These are phyloP conservation scores for Hormiphora californensis DNA, from an alignment of 37 sponge, comb jelly and placozoan genomes.

Conservation along the genomic window DNA sequence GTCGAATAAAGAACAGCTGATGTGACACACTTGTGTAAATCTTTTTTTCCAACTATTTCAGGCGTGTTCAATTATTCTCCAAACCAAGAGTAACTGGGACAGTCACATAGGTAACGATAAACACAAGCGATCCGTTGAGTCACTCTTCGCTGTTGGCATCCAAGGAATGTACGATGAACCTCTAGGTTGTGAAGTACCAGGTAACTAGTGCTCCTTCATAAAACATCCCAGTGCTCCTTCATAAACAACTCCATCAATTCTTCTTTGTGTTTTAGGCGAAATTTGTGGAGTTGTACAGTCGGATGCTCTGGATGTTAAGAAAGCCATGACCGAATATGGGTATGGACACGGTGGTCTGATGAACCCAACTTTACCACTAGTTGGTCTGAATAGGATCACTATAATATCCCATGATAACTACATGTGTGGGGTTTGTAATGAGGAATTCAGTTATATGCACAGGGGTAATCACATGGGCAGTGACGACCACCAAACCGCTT, in stretches of 20 bases:
- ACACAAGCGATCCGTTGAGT: neutral
- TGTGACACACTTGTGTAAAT: too few relatives aligned
- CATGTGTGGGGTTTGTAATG: neutral
- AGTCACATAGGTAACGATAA: neutral
- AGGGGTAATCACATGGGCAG: neutral
- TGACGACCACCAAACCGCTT: neutral
- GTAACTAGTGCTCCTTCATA: too few relatives aligned
- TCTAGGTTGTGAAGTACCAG: neutral
- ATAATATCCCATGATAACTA: neutral
- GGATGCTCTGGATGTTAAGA: too few relatives aligned
- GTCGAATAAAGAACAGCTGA: too few relatives aligned
- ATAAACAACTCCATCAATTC: too few relatives aligned
- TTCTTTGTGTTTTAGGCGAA: too few relatives aligned
- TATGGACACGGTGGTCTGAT: conserved; percentile 15
- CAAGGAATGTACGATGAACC: conserved; percentile 4
- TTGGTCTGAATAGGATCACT: neutral
- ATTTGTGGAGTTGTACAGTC: too few relatives aligned
- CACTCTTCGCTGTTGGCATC: neutral
- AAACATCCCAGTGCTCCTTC: too few relatives aligned
- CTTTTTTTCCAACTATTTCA: neutral
- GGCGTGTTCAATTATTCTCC: neutral
- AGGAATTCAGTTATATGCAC: neutral
- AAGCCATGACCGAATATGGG: too few relatives aligned
- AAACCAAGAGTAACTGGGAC: neutral
- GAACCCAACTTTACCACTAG: neutral